A percentile compares a stretch with the other conserved stretches of the same genome.
These are phyloP conservation scores for Andricus quercusramuli DNA, from an alignment of 2,888 invertebrate genomes.

Conservation along the genomic window DNA sequence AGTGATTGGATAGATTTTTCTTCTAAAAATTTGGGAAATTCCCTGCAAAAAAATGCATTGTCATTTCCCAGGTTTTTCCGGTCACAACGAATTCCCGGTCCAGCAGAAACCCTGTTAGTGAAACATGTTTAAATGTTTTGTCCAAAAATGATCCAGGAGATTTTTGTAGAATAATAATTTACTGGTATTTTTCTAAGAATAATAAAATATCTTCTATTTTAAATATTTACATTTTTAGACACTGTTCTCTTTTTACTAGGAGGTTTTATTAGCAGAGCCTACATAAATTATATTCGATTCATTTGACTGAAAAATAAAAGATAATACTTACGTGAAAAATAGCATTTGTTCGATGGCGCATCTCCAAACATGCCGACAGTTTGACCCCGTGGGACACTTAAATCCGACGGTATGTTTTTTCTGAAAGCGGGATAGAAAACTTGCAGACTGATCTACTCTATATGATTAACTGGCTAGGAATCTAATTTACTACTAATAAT, in stretches of 20 bases:
- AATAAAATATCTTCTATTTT: neutral
- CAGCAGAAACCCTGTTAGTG: neutral
- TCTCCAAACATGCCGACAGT: constrained; percentile 97
- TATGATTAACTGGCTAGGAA: constrained; percentile 41
- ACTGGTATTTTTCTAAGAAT: neutral
- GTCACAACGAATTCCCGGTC: too few species aligned
- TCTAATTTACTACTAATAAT: constrained; percentile 30
- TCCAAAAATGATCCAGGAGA: neutral
- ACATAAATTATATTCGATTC: neutral
- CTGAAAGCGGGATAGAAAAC: constrained; percentile 80
- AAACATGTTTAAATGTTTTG: neutral
- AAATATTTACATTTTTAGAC: neutral
- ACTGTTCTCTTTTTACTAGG: neutral
- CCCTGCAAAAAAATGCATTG: too few species aligned
- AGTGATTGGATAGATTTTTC: too few species aligned
- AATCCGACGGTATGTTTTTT: constrained; percentile 97
- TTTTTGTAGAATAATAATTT: neutral
- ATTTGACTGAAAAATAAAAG: constrained; percentile 3
- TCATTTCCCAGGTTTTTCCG: too few species aligned
- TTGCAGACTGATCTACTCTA: constrained; percentile 57
- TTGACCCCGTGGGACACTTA: constrained; percentile 94
- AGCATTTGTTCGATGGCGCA: constrained; percentile 98
- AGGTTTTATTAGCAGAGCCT: neutral
- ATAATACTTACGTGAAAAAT: constrained; percentile 94
- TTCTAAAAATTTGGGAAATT: too few species aligned